A percentile compares a stretch with the other conserved stretches of the same genome.
Evolutionary conservation across 2,797 vertebrate genomes (phyloP).

Genomic region (Melanotaenia maccullochi): DNA sequence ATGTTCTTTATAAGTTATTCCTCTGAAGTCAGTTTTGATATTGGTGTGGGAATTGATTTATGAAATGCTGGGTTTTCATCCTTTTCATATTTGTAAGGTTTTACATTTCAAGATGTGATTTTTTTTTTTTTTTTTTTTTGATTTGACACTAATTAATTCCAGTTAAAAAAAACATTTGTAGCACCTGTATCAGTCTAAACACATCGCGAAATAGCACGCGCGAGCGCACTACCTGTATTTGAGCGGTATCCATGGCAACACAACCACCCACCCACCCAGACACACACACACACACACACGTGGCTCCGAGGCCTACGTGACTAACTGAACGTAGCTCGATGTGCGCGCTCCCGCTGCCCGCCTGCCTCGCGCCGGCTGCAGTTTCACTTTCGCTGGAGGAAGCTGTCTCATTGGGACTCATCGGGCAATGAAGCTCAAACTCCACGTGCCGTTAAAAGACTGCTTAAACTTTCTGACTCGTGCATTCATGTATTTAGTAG

Average conservation of each 20-base stretch:
- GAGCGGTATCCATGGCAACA: neutral
- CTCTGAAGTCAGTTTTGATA: neutral
- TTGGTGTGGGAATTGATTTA: neutral
- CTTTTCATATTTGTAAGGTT: neutral
- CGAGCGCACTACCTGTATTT: neutral
- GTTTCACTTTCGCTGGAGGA: slow-evolving; percentile 49
- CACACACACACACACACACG: neutral
- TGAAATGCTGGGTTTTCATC: neutral
- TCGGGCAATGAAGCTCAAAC: neutral
- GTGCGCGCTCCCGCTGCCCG: slow-evolving; percentile 57
- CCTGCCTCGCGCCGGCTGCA: neutral
- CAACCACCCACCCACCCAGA: neutral
- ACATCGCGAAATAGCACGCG: neutral
- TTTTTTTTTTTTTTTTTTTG: neutral
- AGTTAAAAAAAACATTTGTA: neutral
- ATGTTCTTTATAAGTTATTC: neutral
- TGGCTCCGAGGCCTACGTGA: slow-evolving; percentile 82
- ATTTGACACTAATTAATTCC: too few species aligned
- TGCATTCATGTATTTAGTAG: neutral
- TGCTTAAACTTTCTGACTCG: neutral
- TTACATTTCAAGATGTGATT: too few species aligned
- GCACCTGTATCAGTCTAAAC: neutral
- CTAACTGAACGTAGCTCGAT: slow-evolving; percentile 75
- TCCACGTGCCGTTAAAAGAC: neutral
- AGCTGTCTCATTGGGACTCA: neutral